These are phyloP conservation scores for Falco columbarius DNA, from an alignment of 2,797 vertebrate species.

Conservation along the genomic window DNA sequence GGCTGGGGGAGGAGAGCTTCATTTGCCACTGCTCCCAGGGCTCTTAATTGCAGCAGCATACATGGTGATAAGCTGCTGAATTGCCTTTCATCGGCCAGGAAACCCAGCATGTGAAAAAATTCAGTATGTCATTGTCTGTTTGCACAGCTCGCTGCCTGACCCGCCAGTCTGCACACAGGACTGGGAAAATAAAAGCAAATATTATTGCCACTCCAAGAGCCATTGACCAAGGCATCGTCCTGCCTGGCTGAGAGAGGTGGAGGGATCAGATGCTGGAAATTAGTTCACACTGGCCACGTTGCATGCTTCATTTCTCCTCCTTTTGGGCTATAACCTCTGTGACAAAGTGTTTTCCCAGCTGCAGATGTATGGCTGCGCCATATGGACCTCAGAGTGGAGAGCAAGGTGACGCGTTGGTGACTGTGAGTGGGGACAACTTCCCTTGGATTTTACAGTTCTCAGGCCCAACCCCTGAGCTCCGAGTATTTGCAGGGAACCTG, in stretches of 20 bases:
- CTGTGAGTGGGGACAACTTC: accelerated
- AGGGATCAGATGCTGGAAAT: not conserved
- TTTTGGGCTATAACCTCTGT: not conserved
- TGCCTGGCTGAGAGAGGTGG: not conserved
- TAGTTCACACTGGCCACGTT: not conserved
- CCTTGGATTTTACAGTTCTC: not conserved
- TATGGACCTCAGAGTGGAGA: not conserved
- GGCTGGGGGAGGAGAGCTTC: not conserved
- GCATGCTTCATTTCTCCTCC: not conserved
- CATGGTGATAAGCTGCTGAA: constrained; percentile 26
- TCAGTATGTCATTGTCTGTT: not conserved
- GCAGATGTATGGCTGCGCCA: not conserved
- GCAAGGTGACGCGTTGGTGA: accelerated
- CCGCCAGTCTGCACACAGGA: not conserved
- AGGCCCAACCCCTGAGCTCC: not conserved
- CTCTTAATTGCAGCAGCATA: constrained; percentile 45
- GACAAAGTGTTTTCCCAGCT: not conserved
- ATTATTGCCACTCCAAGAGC: not conserved
- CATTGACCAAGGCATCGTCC: not conserved
- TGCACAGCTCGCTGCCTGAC: not conserved
- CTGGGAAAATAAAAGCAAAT: not conserved
- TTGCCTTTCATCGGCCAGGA: constrained; percentile 24
- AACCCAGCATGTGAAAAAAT: constrained; percentile 44
- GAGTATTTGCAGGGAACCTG: not conserved
- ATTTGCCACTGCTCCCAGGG: not conserved